Conservation (phyloP, 2,113 vertebrate genomes). For the Corythornis cristatus region DNA sequence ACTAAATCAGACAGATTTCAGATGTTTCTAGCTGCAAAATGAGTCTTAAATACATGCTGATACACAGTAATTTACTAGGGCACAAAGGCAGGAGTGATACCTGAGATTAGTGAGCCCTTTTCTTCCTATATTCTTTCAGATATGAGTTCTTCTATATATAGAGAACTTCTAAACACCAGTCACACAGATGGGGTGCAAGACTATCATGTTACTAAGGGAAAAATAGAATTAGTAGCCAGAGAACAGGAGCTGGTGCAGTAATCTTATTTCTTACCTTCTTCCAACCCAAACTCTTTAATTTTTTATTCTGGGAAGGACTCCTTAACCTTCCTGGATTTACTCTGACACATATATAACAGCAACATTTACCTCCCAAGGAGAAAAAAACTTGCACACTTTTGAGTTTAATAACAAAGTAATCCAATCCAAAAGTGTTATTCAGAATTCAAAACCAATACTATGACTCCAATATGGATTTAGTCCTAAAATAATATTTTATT, state of each 20-base stretch:
- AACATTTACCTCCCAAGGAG: background rate
- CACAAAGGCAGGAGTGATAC: background rate
- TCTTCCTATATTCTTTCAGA: background rate
- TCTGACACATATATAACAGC: background rate
- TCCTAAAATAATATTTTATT: slow-evolving; percentile 12
- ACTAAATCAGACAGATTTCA: background rate
- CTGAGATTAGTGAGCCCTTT: background rate
- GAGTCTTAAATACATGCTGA: background rate
- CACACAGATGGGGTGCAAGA: background rate
- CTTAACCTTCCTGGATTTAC: background rate
- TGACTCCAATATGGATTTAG: slow-evolving; percentile 16
- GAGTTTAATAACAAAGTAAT: background rate
- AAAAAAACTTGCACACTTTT: background rate
- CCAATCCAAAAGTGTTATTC: background rate
- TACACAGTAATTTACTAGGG: background rate
- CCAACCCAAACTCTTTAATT: background rate
- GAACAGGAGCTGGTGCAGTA: background rate
- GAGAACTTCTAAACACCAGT: background rate
- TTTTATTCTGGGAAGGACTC: background rate
- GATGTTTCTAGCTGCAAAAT: background rate
- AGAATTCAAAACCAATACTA: background rate
- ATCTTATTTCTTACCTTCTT: background rate
- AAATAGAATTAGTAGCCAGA: background rate
- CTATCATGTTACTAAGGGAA: background rate
- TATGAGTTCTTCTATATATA: background rate